A percentile compares a stretch with the other conserved stretches of the same genome.
Conservation (phyloP, 1,140 invertebrate genomes). For the Neuroterus valhalla region DNA sequence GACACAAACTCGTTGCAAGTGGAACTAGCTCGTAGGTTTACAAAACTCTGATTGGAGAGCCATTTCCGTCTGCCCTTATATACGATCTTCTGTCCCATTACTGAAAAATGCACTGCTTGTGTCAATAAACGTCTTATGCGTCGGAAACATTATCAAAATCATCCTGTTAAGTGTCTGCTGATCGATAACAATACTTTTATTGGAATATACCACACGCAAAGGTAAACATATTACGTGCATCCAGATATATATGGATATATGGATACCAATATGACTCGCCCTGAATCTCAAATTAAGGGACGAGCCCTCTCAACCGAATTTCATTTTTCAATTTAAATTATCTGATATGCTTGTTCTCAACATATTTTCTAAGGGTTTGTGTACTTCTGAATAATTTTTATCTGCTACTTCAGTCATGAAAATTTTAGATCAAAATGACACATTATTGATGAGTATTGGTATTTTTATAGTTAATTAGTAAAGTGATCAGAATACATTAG, state of each 20-base stretch:
- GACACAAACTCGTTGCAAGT: not conserved
- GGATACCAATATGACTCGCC: too few species aligned
- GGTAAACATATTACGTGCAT: slow-evolving; percentile 8
- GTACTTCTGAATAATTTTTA: too few species aligned
- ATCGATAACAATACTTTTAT: not conserved
- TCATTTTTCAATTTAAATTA: too few species aligned
- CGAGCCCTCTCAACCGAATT: too few species aligned
- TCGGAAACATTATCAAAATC: not conserved
- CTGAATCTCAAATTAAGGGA: too few species aligned
- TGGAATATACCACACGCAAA: not conserved
- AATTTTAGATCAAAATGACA: too few species aligned
- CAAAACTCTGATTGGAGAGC: not conserved
- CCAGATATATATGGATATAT: not conserved
- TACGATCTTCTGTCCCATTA: not conserved
- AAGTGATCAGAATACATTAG: too few species aligned
- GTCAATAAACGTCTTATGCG: not conserved
- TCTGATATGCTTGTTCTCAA: too few species aligned
- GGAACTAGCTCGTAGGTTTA: not conserved
- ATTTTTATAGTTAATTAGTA: too few species aligned
- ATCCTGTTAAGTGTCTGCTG: not conserved
- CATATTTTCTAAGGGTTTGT: too few species aligned
- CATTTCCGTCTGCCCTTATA: slow-evolving; percentile 5
- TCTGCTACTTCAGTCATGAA: too few species aligned
- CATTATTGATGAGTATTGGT: too few species aligned
- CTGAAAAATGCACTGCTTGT: not conserved